Percentiles rank a stretch among this genome's conserved stretches.
Conservation (phyloP, 2,797 vertebrate genomes). For the Scyliorhinus canicula region DNA sequence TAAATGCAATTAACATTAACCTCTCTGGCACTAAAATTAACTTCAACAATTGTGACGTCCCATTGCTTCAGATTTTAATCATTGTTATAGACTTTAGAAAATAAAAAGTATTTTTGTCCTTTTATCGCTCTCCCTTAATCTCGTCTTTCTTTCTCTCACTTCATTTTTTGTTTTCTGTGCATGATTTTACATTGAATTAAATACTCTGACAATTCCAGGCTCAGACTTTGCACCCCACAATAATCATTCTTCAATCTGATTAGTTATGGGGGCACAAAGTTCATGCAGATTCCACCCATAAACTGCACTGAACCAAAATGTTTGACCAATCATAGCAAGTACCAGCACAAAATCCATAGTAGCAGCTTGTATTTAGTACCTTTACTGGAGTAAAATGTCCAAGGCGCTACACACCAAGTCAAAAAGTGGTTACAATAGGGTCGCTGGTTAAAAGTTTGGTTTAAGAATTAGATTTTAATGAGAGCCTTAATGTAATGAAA, state of each 20-base stretch:
- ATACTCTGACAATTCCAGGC: neutral
- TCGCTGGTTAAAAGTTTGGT: neutral
- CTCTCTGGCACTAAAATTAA: neutral
- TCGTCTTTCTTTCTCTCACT: neutral
- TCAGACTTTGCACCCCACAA: neutral
- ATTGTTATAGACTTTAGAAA: neutral
- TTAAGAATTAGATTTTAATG: neutral
- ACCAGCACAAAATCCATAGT: neutral
- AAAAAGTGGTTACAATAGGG: too few species aligned
- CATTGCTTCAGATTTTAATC: neutral
- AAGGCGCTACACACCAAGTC: too few species aligned
- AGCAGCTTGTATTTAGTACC: too few species aligned
- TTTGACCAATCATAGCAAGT: neutral
- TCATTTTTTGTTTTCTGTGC: neutral
- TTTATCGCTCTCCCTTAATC: neutral
- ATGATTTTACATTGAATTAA: too few species aligned
- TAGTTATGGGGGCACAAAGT: neutral
- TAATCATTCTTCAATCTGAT: neutral
- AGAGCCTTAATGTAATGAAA: neutral
- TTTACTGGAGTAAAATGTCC: too few species aligned
- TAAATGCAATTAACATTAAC: neutral
- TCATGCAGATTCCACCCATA: neutral
- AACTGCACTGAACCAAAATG: neutral
- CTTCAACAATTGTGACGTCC: neutral
- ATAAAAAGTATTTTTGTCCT: neutral